Evolutionary conservation across 2,797 vertebrate species (phyloP), one percentile per base, ranked within the genome.

Genomic region (Euthynnus affinis): DNA sequence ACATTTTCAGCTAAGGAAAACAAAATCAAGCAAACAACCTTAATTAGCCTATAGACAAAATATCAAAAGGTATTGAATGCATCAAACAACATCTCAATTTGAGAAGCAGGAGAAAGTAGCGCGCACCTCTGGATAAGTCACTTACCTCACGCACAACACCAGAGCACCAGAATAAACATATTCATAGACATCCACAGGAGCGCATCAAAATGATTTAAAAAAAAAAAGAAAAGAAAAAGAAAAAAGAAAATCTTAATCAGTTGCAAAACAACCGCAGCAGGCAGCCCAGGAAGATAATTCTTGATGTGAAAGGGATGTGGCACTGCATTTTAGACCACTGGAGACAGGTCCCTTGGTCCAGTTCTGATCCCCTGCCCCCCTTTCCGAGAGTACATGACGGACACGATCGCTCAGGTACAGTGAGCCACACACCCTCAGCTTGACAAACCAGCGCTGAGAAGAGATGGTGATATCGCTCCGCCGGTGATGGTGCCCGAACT

Each of bases 381-480:
- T 70, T 71, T 62, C 68, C 52, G 44, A 49, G 81, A 22, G 79
- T 76, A 87, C 88, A 80, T 91, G 88, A 87, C 87, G 65, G 78
- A 67, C 79, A 34, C 76, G 56, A n/a, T 66, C 66, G n/a, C 82
- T 74, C 87, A 91, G 89, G 88, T 94, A 81, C 91, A 58, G 71
- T 0, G 78, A 83, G 81, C 76, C 82, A 61, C 88, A 86, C 93
- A 82, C 93, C 86, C 92, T 88, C 75, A 1, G 71, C 23, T 82
- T 81, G 87, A 81, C 87, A 74, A 87, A 75, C 74, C 57, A 34
- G 76, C 69, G 85, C 66, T 52, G 75, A 76, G 66, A 53, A 51
- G 80, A 83, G 86, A 84, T 62, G 83, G 63, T 69, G 57, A 84
- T 93, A 95, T 95, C 94, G 83, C 90, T 95, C 95, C 95, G 95